phyloP scores from a whole-genome alignment of 2,113 vertebrate species.

The Gobiocypris rarus region DNA sequence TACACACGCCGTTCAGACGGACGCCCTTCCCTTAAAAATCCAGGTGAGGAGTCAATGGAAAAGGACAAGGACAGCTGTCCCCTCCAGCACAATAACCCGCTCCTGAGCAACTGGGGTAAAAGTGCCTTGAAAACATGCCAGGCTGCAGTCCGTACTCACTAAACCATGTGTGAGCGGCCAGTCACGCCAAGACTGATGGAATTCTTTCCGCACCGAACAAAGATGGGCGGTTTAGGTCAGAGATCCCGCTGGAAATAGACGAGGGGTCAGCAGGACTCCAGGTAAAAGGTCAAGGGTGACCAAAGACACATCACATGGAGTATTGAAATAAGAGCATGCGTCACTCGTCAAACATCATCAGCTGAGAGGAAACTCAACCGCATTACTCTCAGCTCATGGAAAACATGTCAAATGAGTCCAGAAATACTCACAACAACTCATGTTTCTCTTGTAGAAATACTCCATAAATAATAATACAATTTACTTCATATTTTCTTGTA shows the following conservation, averaged over 20 bases:
- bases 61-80: not conserved
- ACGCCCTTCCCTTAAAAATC: conserved; percentile 21
- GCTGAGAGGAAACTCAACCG: not conserved
- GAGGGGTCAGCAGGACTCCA: not conserved
- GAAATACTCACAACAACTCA: too few relatives aligned
- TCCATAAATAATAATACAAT: too few relatives aligned
- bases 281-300: conserved; percentile 19
- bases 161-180: conserved; percentile 51
- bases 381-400: too few relatives aligned
- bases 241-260: conserved; percentile 53
- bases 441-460: too few relatives aligned
- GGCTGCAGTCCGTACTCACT: conserved; percentile 25
- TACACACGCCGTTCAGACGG: not conserved
- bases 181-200: not conserved
- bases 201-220: conserved; percentile 66
- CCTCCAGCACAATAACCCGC: conserved; percentile 45
- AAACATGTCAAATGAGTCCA: not conserved
- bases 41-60: conserved; percentile 48
- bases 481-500: too few relatives aligned
- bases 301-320: not conserved
- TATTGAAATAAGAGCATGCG: not conserved
- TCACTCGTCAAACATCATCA: not conserved
- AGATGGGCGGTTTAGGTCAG: conserved; percentile 52
- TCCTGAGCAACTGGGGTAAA: conserved; percentile 63
- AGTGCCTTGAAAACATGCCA: conserved; percentile 62